Evolutionary conservation across 2,888 invertebrate species (phyloP), one percentile per base, ranked within the genome.

Genomic region (Ophion ellenae): DNA sequence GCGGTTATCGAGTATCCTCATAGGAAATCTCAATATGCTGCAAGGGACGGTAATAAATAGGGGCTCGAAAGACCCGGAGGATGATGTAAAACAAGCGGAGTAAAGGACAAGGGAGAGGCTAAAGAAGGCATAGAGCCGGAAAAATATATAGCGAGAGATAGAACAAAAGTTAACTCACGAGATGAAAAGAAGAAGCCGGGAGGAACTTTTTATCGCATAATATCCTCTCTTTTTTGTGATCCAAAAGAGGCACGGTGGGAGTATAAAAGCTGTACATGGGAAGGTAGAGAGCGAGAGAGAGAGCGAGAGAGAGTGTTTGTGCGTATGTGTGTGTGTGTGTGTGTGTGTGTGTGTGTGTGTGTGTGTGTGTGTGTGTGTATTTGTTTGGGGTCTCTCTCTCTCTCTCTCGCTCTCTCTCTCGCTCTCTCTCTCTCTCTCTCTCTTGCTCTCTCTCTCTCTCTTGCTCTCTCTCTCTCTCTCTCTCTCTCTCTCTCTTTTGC

Each of bases 161-260:
- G 82, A 64, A 73, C 28, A 67, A 82, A 82, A 85, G 76, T 82
- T 82, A 80, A 82, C 82, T 75, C 67, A 59, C 36, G 59, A 64
- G 76, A 76, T 79, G 82, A 85, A 79, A 76, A 67, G 70, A 66
- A 75, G 59, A 71, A 82, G 81, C 45, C 63, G 14, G 64, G 69
- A 75, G 64, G 53, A 82, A 79, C 53, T 85, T 85, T 82, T 82
- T 79, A 79, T 79, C 57, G 85, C 63, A 66, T 85, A 76, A 70
- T 79, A 82, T 75, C 59, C 36, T 80, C 66, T 59, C 40, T 85
- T 82, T 77, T 77, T 73, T 32, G 79, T 75, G 32, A 32, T 32
- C 32, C 32, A 4, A 32, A 32, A 32, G 32, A 32, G 32, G 4
- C 32, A 32, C 32, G 4, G 32, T 32, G 32, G 28, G 32, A 32